These are phyloP conservation scores for Leucopsar rothschildi DNA, from an alignment of 2,113 vertebrate species.

Conservation along the genomic window DNA sequence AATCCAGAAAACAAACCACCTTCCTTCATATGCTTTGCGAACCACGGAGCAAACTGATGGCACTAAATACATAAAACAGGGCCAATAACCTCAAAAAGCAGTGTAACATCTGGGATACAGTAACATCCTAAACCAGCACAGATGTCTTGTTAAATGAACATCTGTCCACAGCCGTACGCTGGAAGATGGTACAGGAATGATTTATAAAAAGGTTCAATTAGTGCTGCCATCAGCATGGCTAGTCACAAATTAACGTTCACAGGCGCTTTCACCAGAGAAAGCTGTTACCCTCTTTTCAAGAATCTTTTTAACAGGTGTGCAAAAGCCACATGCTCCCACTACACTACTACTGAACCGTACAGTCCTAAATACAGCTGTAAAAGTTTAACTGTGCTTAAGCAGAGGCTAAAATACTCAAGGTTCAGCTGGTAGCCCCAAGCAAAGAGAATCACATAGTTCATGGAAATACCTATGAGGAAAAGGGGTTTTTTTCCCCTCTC, in stretches of 20 bases:
- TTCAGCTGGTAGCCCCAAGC: neutral
- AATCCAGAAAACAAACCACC: neutral
- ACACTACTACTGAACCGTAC: neutral
- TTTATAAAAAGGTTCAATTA: slow-evolving; percentile 36
- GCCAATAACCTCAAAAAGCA: slow-evolving; percentile 45
- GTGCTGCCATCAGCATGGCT: neutral
- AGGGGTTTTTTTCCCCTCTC: rapidly evolving
- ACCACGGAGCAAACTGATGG: neutral
- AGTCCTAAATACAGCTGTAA: neutral
- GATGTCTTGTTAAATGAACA: slow-evolving; percentile 62
- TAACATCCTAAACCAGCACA: slow-evolving; percentile 49
- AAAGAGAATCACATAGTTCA: neutral
- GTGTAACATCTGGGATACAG: slow-evolving; percentile 51
- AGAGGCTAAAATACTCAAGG: neutral
- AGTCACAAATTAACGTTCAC: neutral
- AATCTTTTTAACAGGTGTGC: neutral
- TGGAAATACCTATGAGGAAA: neutral
- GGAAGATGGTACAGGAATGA: neutral
- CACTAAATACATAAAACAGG: neutral
- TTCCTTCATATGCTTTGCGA: neutral
- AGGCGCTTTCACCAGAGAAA: neutral
- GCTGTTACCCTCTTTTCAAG: neutral
- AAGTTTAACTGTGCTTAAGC: neutral
- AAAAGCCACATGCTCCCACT: neutral
- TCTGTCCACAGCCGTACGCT: slow-evolving; percentile 9